Base-by-base conservation (phyloP, 2,113 vertebrate genomes). In the Danionella cerebrum region DNA sequence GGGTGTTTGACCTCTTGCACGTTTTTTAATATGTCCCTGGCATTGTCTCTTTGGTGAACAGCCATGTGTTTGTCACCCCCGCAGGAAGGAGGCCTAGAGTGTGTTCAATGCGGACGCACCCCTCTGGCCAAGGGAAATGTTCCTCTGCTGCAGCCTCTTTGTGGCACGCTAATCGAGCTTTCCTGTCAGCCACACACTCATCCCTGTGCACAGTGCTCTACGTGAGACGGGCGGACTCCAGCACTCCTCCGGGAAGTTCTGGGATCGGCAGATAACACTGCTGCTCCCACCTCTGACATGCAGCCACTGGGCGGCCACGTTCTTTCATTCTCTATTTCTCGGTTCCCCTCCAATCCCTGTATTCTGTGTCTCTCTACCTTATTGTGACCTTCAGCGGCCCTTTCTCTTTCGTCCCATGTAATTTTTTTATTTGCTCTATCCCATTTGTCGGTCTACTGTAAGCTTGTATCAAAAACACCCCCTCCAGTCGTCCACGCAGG, bases 161-260 rank as follows among this genome's bases (percentile, higher is more conserved):
- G 86, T 88, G 82, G 82, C 71, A 66, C 76, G 75, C 89, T 88
- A 83, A 90, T 88, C 82, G 83, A 86, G 82, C 81, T 81, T 93
- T 95, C 92, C 91, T 92, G 86, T 90, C 81, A 85, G 91, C 86
- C 80, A 71, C 84, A 84, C 84, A 81, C 68, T 38, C 0, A 60
- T 74, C 82, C 85, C 74, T 70, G 69, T 77, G 69, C 72, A 13
- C 69, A 73, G 78, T 84, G 79, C 83, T 80, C 83, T 87, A 75
- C 48, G 76, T 80, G 88, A 89, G 88, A 88, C 39, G 75, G 81
- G 72, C 82, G 79, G 81, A 84, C 88, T 91, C 88, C 80, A 82
- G 85, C 74, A 88, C 87, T 87, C 88, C 86, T 78, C 80, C 29
- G 84, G 92, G 92, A 95, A 94, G 90, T 92, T 89, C 92, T 94